These are phyloP conservation scores for Zaprionus nigranus DNA, from an alignment of 1,140 invertebrate genomes.

Conservation along the genomic window DNA sequence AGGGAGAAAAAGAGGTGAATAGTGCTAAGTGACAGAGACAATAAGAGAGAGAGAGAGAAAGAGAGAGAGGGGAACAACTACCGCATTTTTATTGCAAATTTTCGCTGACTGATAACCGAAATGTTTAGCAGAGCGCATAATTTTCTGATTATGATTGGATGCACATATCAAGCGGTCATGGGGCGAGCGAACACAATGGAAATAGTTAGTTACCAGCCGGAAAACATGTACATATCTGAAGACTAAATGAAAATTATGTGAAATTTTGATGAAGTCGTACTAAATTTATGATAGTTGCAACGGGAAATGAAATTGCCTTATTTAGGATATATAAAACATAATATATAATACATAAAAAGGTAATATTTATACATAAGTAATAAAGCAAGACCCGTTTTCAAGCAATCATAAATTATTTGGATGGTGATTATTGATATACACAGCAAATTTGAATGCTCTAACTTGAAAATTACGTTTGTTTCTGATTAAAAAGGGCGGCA, in stretches of 20 bases:
- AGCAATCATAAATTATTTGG: too few species aligned
- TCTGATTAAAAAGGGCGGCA: too few species aligned
- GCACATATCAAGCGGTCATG: conserved; percentile 14
- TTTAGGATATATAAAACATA: too few species aligned
- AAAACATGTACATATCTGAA: neutral
- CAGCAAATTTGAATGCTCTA: too few species aligned
- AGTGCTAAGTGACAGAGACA: neutral
- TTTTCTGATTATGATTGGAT: conserved; percentile 28
- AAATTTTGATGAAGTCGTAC: neutral
- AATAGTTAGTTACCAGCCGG: conserved; percentile 14
- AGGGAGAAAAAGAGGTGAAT: neutral
- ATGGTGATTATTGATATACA: too few species aligned
- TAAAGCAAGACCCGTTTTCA: too few species aligned
- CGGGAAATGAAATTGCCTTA: too few species aligned
- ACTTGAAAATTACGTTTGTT: too few species aligned
- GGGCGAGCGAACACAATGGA: conserved; percentile 7
- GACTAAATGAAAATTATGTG: neutral
- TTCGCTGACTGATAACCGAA: conserved; percentile 38
- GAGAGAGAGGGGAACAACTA: neutral
- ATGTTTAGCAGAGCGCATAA: conserved; percentile 43
- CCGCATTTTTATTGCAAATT: conserved; percentile 26
- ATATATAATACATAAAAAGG: too few species aligned
- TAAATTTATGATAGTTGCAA: neutral
- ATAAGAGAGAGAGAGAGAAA: neutral
- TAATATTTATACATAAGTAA: too few species aligned